A percentile compares a stretch with the other conserved stretches of the same genome.
Conservation (phyloP, 1,140 invertebrate species). For the Cephus cinctus region DNA sequence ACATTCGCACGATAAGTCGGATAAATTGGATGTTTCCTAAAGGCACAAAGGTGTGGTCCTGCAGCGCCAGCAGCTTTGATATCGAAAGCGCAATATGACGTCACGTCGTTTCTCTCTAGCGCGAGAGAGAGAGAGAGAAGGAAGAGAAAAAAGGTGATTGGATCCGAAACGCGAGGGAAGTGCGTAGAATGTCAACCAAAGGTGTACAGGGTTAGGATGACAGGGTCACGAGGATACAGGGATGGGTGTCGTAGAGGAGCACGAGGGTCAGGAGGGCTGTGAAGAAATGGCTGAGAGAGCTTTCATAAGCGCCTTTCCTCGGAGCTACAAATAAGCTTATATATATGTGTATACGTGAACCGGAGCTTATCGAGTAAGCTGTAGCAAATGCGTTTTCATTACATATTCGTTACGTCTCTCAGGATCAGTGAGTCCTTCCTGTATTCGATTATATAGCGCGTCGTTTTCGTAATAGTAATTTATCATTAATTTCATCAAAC, state of each 20-base stretch:
- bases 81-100: conserved; percentile 26
- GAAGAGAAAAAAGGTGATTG: conserved; percentile 41
- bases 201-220: neutral
- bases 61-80: conserved; percentile 18
- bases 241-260: neutral
- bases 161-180: conserved; percentile 32
- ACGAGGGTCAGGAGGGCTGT: neutral
- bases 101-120: conserved; percentile 24
- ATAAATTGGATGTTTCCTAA: too few relatives aligned
- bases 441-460: too few relatives aligned
- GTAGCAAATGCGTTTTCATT: neutral
- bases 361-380: too few relatives aligned
- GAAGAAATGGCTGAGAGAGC: neutral
- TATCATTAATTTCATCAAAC: too few relatives aligned
- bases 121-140: neutral
- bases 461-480: too few relatives aligned
- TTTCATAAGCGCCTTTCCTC: neutral
- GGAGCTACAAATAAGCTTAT: neutral
- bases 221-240: neutral
- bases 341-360: neutral
- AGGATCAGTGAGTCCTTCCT: too few relatives aligned
- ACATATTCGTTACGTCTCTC: too few relatives aligned
- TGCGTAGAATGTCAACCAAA: conserved; percentile 6
- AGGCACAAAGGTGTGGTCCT: too few relatives aligned
- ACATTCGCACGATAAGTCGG: too few relatives aligned